Percentiles rank a stretch among this genome's conserved stretches.
phyloP scores from a whole-genome alignment of 2,113 vertebrate genomes.

The Microcebus lehilahytsara region DNA sequence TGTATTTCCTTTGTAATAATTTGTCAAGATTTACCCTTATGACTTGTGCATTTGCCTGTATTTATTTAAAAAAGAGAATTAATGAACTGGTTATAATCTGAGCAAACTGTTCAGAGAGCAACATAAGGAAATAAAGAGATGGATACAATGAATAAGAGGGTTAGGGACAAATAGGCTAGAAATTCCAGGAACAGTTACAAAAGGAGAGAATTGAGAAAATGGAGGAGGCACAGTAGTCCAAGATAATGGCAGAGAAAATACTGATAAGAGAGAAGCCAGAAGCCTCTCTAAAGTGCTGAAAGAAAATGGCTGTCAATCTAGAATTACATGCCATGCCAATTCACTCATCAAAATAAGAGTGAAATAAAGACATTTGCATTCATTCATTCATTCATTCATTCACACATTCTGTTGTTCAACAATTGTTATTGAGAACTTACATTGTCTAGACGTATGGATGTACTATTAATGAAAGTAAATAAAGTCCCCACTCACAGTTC shows the following conservation, averaged over 20 bases:
- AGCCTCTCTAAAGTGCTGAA: background rate
- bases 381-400: background rate
- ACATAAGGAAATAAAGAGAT: background rate
- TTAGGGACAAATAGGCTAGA: background rate
- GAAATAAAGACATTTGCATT: background rate
- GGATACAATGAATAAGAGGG: background rate
- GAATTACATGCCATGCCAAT: background rate
- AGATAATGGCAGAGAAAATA: background rate
- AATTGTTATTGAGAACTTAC: background rate
- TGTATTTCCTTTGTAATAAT: background rate
- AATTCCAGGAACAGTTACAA: background rate
- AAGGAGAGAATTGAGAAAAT: background rate
- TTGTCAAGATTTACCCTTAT: background rate
- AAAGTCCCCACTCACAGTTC: background rate
- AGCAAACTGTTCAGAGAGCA: background rate
- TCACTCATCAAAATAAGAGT: background rate
- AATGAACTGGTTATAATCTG: background rate
- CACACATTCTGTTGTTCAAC: background rate
- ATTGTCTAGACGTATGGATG: background rate
- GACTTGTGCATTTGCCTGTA: background rate
- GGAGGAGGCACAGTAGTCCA: background rate
- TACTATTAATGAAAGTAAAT: background rate
- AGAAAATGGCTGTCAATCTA: background rate
- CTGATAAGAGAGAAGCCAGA: background rate
- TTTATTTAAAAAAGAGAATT: background rate